A percentile compares a stretch with the other conserved stretches of the same genome.
Evolutionary conservation across 2,797 vertebrate species (phyloP).

Genomic region (Myotis findleyi): DNA sequence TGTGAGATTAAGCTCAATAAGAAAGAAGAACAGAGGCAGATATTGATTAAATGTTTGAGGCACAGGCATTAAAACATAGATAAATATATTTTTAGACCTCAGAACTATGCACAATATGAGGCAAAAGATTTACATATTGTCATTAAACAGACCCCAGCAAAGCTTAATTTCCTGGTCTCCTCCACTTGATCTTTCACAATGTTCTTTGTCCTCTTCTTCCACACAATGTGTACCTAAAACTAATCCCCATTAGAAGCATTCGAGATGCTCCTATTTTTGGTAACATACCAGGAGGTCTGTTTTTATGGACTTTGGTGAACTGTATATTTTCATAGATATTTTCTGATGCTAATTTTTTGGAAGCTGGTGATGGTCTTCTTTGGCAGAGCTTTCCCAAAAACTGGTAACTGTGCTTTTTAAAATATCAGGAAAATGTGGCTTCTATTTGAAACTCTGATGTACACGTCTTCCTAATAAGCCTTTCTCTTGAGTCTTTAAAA

Average conservation of each 20-base stretch:
- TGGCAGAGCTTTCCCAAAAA: not conserved
- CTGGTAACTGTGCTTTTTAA: not conserved
- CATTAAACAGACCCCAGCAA: not conserved
- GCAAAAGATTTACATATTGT: not conserved
- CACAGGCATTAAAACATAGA: not conserved
- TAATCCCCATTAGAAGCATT: not conserved
- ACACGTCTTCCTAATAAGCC: not conserved
- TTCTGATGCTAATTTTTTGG: slow-evolving; percentile 38
- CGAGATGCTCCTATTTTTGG: not conserved
- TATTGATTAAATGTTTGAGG: not conserved
- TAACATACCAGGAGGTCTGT: not conserved
- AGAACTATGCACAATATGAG: not conserved
- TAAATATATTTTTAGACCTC: slow-evolving; percentile 25
- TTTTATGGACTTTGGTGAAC: slow-evolving; percentile 19
- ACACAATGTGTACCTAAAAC: not conserved
- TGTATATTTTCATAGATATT: not conserved
- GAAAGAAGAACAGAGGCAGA: not conserved
- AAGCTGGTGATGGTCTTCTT: slow-evolving; percentile 28
- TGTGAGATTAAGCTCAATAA: not conserved
- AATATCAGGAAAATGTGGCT: slow-evolving; percentile 21
- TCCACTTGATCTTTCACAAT: not conserved
- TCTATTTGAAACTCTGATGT: not conserved
- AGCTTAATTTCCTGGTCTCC: not conserved
- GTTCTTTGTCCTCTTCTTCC: not conserved
- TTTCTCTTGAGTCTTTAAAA: slow-evolving; percentile 60